Evolutionary conservation across 2,113 vertebrate species (phyloP), one percentile per base, ranked within the genome.

Genomic region (Propithecus coquereli): DNA sequence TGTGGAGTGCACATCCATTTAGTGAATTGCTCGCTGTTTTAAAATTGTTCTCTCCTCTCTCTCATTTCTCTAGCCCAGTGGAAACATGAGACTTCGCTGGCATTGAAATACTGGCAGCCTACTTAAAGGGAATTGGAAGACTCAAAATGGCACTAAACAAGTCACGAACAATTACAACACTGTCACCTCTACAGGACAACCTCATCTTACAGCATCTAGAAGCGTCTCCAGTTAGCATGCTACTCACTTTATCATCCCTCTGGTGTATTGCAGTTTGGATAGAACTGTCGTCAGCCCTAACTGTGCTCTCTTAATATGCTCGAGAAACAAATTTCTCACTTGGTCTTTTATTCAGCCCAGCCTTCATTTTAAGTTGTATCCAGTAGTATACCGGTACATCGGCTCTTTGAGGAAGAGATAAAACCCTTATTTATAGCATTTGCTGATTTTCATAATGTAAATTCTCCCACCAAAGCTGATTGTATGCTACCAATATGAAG

Each of bases 141-240:
- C 47, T 68, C 59, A 34, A 10, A 88, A 73, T 17, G 45, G 37
- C 61, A 57, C 22, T 32, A 87, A 63, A 22, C 79, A 79, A 50
- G 59, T 65, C 27, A 68, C 2, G 7, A 37, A 34, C 20, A 18
- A n/a, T 30, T 10, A 70, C 5, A 54, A 70, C 22, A 30, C 63
- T 34, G 22, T 61, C 52, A 40, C 52, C 2, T 8, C 37, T 11
- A 6, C 0, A 37, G 13, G 2, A 43, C 30, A 66, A 23, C 34
- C 12, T 59, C 34, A 14, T 43, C 65, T 80, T 34, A 25, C 1
- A 32, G 20, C 8, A 4, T 79, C n/a, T 14, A 11, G 52, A 80
- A 45, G 4, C 32, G 61, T 47, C 8, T 25, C 6, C 14, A 8
- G 9, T 30, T 23, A 70, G 37, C 47, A 34, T 0, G 0, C 20